phyloP scores from a whole-genome alignment of 2,888 invertebrate genomes.

The Cacoxenus indagator region DNA sequence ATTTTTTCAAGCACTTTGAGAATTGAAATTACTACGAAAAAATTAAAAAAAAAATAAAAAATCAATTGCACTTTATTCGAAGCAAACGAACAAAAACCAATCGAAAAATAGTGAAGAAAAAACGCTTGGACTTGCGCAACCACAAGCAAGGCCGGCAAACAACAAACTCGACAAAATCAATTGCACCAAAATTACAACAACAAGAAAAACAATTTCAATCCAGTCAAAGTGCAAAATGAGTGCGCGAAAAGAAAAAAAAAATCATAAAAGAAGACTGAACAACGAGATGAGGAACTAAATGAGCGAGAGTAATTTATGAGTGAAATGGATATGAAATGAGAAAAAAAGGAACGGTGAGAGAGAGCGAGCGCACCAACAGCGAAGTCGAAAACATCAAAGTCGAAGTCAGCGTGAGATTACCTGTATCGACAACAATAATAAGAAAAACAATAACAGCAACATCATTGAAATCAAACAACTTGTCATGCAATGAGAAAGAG shows the following conservation, averaged over 20 bases:
- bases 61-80: not conserved
- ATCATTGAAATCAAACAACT: not conserved
- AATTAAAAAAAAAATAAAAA: no score
- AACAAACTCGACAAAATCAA: constrained; percentile 4
- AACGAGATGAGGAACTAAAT: not conserved
- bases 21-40: no score
- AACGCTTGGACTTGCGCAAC: constrained; percentile 7
- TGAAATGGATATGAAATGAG: no score
- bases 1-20: no score
- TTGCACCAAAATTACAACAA: not conserved
- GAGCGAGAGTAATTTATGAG: not conserved
- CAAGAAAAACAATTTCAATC: not conserved
- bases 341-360: no score
- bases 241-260: not conserved
- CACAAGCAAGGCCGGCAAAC: constrained; percentile 5
- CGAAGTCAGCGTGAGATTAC: not conserved
- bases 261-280: not conserved
- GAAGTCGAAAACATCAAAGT: not conserved
- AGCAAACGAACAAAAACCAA: not conserved
- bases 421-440: not conserved
- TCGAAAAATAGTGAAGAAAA: not conserved
- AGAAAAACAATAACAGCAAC: not conserved
- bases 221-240: constrained; percentile 12
- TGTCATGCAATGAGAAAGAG: not conserved
- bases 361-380: no score